Evolutionary conservation across 2,888 invertebrate species (phyloP), one percentile per base, ranked within the genome.

Genomic region (Agrilus mali): DNA sequence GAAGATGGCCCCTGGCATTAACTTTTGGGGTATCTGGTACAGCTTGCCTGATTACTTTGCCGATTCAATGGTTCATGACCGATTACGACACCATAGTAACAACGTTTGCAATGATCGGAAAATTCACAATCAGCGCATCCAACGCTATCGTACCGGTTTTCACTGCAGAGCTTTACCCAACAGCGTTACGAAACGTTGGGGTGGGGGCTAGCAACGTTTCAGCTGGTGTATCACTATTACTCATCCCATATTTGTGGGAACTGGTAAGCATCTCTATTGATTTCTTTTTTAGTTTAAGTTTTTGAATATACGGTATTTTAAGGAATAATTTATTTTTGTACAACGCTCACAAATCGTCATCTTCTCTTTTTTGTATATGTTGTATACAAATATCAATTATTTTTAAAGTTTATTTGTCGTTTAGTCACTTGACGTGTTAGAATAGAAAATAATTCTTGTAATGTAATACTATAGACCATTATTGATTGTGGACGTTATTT

Each of bases 101-200:
- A 35, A 72, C 76, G n/a, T 75, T 84, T 52, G 73, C 84, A 36
- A 84, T 86, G 82, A 72, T 82, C 47, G 85, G 85, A 57, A 85
- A 86, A 67, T 85, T 86, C 55, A 78, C 82, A 20, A 82, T 86
- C 41, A 82, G 84, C 34, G 77, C 82, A 1, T 81, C 83, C 15
- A 87, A 86, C 56, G 85, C 82, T 58, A 81, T 86, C 55, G 71
- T 86, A 70, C 86, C 86, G 1, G 72, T 87, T 15, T 86, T 78
- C 60, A 78, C 83, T 7, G 82, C 85, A 0, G 87, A 88, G 66
- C 64, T 87, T 33, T 86, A 84, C 58, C 87, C 87, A 1, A 88
- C 87, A 0, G 77, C 82, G 4, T 75, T 86, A 4, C 71, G 87
- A 49, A 87, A 86, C 60, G 78, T 82, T 33, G 86, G 84, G 1